Evolutionary conservation across 2,888 invertebrate genomes (phyloP).

Genomic region (Sepiola atlantica): DNA sequence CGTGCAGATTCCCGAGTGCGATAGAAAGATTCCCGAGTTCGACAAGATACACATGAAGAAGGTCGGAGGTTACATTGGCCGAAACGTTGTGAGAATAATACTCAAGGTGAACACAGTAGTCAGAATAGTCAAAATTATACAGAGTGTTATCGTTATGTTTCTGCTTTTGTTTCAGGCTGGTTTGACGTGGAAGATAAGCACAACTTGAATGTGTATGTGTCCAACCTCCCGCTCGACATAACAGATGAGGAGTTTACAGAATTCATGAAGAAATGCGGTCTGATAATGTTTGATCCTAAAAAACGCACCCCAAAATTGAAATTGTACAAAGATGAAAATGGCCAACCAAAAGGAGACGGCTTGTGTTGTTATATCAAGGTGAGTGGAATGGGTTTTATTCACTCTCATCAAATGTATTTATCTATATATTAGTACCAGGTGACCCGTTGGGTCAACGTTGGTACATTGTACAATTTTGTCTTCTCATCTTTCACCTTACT

Average conservation of each 20-base stretch:
- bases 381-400: conserved; percentile 60
- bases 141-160: neutral
- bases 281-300: conserved; percentile 90
- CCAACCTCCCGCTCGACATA: conserved; percentile 90
- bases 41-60: too few species aligned
- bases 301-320: conserved; percentile 88
- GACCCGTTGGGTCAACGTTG: too few species aligned
- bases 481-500: neutral
- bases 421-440: neutral
- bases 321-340: conserved; percentile 89
- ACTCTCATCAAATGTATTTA: neutral
- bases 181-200: conserved; percentile 90
- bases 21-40: too few species aligned
- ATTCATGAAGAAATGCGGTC: conserved; percentile 96
- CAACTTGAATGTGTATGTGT: conserved; percentile 97
- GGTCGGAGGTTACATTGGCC: too few species aligned
- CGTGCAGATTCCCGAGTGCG: too few species aligned
- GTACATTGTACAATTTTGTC: too few species aligned
- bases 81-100: too few species aligned
- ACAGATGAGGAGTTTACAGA: conserved; percentile 89
- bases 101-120: too few species aligned
- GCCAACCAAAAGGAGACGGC: conserved; percentile 93
- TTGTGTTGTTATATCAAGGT: conserved; percentile 96
- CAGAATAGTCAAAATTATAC: too few species aligned
- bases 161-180: conserved; percentile 82